Percentiles rank a stretch among this genome's conserved stretches.
phyloP scores from a whole-genome alignment of 1,140 invertebrate genomes.

The Drosophila melanogaster region Release_6_plus_ISO1_MT NT_033777.3:4391001-4391500 shows the following conservation, averaged over 20 bases:
- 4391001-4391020: conserved; percentile 89
- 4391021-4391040: conserved; percentile 92
- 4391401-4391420: conserved; percentile 92
- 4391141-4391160: conserved; percentile 89
- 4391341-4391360: conserved; percentile 89
- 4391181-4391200: conserved; percentile 86
- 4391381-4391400: conserved; percentile 96
- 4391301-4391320: conserved; percentile 93
- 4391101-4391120: conserved; percentile 88
- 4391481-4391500: conserved; percentile 89
- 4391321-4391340: conserved; percentile 92
- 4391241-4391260: conserved; percentile 90
- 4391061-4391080: conserved; percentile 48
- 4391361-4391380: conserved; percentile 89
- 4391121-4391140: conserved; percentile 88
- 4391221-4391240: conserved; percentile 90
- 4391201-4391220: conserved; percentile 90
- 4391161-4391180: conserved; percentile 91
- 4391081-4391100: neutral
- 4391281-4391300: conserved; percentile 91
- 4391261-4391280: conserved; percentile 91
- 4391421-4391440: conserved; percentile 88
- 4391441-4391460: conserved; percentile 71
- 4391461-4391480: conserved; percentile 84
- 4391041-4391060: conserved; percentile 89